Evolutionary conservation across 2,797 vertebrate species (phyloP).

Genomic region (Myiothlypis coronata): DNA sequence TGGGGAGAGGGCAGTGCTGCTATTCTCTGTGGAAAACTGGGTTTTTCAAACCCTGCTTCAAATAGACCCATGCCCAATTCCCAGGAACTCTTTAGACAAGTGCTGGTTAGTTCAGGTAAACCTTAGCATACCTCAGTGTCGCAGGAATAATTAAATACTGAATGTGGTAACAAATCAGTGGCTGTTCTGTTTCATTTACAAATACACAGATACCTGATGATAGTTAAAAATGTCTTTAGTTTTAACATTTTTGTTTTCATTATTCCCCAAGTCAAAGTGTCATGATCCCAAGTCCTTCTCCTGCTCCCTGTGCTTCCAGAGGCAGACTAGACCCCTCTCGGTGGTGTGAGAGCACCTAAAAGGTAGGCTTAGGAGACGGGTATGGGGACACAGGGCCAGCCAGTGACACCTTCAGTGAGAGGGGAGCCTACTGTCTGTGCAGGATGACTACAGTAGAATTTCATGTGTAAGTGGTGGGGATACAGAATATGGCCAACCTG

Average conservation of each 20-base stretch:
- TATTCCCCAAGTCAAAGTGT: background rate
- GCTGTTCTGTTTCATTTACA: background rate
- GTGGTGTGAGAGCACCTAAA: background rate
- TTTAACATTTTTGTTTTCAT: background rate
- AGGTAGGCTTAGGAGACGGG: background rate
- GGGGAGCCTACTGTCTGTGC: background rate
- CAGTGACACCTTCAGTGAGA: background rate
- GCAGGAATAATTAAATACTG: background rate
- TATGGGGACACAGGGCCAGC: background rate
- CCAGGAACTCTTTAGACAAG: background rate
- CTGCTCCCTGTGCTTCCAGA: background rate
- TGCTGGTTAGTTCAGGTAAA: background rate
- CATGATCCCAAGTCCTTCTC: background rate
- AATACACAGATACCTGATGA: background rate
- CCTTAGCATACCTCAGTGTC: background rate
- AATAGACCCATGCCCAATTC: background rate
- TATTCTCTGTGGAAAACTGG: background rate
- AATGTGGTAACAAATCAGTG: background rate
- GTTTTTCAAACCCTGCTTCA: background rate
- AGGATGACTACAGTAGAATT: background rate
- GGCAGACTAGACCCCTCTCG: background rate
- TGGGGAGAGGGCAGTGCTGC: rapidly evolving
- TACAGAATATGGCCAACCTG: background rate
- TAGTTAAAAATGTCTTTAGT: background rate
- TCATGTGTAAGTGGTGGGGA: background rate